A percentile compares a stretch with the other conserved stretches of the same genome.
phyloP scores from a whole-genome alignment of 2,888 invertebrate species.

The Drosophila tripunctata region DNA sequence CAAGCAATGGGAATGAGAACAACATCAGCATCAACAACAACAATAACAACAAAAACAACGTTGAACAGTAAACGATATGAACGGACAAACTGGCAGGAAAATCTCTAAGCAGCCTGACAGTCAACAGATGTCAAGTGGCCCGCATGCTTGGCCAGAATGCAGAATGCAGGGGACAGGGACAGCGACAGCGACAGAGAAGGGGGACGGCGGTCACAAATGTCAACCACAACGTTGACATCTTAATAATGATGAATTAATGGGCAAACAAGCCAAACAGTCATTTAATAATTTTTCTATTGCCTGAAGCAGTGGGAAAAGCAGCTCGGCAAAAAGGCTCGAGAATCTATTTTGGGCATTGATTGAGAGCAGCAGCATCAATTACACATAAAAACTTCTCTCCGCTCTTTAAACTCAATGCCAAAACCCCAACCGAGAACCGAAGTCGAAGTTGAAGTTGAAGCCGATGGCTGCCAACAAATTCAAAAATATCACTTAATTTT shows the following conservation, averaged over 20 bases:
- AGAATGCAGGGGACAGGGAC: background rate
- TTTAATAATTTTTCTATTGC: constrained; percentile 74
- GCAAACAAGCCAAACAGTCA: constrained; percentile 68
- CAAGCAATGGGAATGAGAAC: constrained; percentile 7
- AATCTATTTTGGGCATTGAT: constrained; percentile 71
- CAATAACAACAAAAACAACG: constrained; percentile 12
- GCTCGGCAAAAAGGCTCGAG: constrained; percentile 27
- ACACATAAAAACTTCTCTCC: constrained; percentile 31
- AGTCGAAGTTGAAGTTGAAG: constrained; percentile 17
- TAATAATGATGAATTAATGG: constrained; percentile 83
- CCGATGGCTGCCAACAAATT: constrained; percentile 75
- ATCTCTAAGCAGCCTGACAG: constrained; percentile 49
- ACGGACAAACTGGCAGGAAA: constrained; percentile 38
- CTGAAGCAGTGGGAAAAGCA: constrained; percentile 55
- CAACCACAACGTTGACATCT: constrained; percentile 81
- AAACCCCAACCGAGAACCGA: background rate
- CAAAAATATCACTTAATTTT: constrained; percentile 79
- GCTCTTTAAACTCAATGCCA: background rate
- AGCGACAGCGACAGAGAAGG: constrained; percentile 11
- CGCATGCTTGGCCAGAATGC: constrained; percentile 53
- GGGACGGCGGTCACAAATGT: constrained; percentile 67
- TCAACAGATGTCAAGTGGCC: constrained; percentile 78
- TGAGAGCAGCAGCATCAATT: constrained; percentile 76
- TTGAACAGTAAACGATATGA: constrained; percentile 4
- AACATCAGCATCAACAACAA: background rate